Base-by-base conservation (phyloP, 2,113 vertebrate genomes). In the Mormyrus lacerda region DNA sequence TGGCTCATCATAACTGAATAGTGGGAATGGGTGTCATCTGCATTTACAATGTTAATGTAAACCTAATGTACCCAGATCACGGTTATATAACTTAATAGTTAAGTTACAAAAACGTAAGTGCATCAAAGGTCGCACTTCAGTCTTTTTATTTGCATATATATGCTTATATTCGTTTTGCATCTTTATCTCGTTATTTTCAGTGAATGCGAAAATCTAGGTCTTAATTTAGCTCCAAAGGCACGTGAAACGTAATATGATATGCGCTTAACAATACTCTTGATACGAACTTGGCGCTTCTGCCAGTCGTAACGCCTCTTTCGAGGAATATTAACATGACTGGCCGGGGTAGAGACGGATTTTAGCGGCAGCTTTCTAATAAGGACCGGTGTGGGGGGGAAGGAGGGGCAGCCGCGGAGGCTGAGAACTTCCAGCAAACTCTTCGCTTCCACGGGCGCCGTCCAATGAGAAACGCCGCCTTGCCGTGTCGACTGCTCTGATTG, bases 401-500 rank as follows among this genome's bases (percentile, higher is more conserved):
- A 31, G 85, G 47, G 27, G 27, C 48, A 4, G 8, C 11, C 82
- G 24, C 48, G 19, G 84, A 31, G 48, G 47, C 10, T 45, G 42
- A 69, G 55, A 90, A 89, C 89, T 89, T 90, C 73, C 69, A 87
- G 69, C 87, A 89, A 92, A 93, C 91, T 89, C 91, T 91, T 92
- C 88, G 82, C 92, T 91, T 92, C 92, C 58, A 88, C 91, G 90
- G 13, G 50, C 55, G 11, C n/a, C 89, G 82, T 86, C 94, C 96
- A 95, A 94, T 94, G 76, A 93, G 89, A 91, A 92, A 69, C 87
- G 89, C 93, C 19, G 89, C 50, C 89, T 31, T 91, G 24, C n/a
- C 87, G 19, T 17, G 27, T 0, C 90, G 85, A 50, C 90, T 69
- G 27, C 91, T 92, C 90, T 92, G 94, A 94, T 95, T 95, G 92